A percentile compares a stretch with the other conserved stretches of the same genome.
Evolutionary conservation across 2,888 invertebrate genomes (phyloP).

Genomic region (Dryobota labecula): DNA sequence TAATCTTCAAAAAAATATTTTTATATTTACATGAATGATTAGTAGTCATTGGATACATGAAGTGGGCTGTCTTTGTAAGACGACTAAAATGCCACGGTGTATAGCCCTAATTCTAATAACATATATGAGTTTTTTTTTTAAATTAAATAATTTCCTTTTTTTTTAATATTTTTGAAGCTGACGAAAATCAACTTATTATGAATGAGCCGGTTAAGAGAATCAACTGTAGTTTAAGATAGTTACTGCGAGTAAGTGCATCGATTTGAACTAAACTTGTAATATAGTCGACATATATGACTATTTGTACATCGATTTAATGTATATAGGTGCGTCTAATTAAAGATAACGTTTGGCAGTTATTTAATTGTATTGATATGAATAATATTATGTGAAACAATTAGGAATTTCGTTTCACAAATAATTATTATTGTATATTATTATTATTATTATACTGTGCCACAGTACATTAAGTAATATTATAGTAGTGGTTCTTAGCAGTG

Average conservation of each 20-base stretch:
- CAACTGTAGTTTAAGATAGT: slow-evolving; percentile 8
- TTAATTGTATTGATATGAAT: neutral
- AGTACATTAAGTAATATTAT: neutral
- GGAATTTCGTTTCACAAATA: neutral
- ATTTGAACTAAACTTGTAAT: slow-evolving; percentile 7
- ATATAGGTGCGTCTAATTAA: neutral
- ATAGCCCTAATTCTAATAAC: too few relatives aligned
- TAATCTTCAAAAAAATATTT: too few relatives aligned
- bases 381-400: neutral
- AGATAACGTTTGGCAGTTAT: slow-evolving; percentile 14
- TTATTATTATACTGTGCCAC: too few relatives aligned
- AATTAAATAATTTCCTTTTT: too few relatives aligned
- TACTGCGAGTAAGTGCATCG: slow-evolving; percentile 7
- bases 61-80: too few relatives aligned
- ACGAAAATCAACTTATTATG: slow-evolving; percentile 28
- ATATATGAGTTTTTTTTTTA: too few relatives aligned
- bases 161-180: too few relatives aligned
- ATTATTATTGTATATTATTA: neutral
- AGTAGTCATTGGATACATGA: too few relatives aligned
- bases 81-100: too few relatives aligned
- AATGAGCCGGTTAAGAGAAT: slow-evolving; percentile 18
- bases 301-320: slow-evolving; percentile 3
- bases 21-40: too few relatives aligned
- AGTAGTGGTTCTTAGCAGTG: neutral
- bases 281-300: neutral